Conservation (phyloP, 2,113 vertebrate genomes). For the Dolichallabes microphthalmus region DNA sequence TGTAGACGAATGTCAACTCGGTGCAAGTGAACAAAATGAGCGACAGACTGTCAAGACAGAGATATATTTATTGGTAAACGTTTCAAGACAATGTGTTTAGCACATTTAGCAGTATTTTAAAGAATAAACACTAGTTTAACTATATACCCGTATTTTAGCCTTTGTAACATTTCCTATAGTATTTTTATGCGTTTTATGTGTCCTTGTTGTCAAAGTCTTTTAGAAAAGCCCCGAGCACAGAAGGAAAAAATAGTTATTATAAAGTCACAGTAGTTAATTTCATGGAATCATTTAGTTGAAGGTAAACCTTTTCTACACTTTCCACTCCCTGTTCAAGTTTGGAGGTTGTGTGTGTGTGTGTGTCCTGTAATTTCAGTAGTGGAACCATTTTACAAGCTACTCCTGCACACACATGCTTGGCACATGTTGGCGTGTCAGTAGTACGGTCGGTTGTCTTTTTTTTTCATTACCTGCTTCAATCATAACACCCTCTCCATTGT, state of each 20-base stretch:
- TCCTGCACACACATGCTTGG: slow-evolving; percentile 63
- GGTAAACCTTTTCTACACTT: background rate
- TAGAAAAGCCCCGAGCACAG: background rate
- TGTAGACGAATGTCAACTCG: no score
- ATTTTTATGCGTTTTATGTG: background rate
- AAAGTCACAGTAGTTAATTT: background rate
- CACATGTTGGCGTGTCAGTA: slow-evolving; percentile 59
- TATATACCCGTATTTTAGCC: background rate
- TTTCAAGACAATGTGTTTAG: background rate
- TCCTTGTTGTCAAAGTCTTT: background rate
- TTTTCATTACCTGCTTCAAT: slow-evolving; percentile 17
- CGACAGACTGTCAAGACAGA: no score
- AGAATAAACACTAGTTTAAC: no score
- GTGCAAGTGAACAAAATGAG: no score
- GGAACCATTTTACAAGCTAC: slow-evolving; percentile 54
- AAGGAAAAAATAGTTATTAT: background rate
- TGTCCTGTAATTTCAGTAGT: slow-evolving; percentile 24
- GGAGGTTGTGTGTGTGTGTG: background rate
- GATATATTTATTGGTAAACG: no score
- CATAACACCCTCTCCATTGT: slow-evolving; percentile 12
- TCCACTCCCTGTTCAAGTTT: background rate
- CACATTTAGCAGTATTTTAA: background rate
- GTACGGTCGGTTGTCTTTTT: slow-evolving; percentile 46
- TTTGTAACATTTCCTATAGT: background rate
- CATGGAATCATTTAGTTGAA: background rate